Evolutionary conservation across 2,888 invertebrate genomes (phyloP).

Genomic region (Hydroisotoma schaefferi): DNA sequence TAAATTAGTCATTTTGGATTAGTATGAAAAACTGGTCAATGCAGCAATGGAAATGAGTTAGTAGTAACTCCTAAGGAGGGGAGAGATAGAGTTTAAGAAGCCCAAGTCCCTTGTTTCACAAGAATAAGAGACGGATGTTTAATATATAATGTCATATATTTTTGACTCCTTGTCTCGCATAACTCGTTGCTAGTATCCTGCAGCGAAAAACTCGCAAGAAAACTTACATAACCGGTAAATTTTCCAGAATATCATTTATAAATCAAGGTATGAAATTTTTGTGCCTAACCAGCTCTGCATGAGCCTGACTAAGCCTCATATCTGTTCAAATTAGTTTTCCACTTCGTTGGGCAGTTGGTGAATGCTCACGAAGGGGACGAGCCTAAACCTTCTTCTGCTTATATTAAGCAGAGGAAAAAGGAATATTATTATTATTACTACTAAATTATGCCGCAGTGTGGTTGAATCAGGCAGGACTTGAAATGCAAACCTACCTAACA

Average conservation of each 20-base stretch:
- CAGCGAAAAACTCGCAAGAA: slow-evolving; percentile 26
- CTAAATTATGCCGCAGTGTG: no score
- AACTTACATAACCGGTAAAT: slow-evolving; percentile 30
- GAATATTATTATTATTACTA: no score
- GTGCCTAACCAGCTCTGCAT: slow-evolving; percentile 3
- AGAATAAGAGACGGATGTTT: slow-evolving; percentile 6
- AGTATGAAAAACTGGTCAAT: slow-evolving; percentile 12
- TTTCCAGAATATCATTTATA: slow-evolving; percentile 8
- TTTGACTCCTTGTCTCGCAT: slow-evolving; percentile 8
- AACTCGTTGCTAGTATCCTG: slow-evolving; percentile 19
- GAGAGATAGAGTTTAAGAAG: slow-evolving; percentile 1
- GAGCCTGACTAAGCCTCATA: background rate
- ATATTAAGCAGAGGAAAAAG: no score
- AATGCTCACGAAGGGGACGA: no score
- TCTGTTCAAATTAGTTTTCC: slow-evolving; percentile 4
- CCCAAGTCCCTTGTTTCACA: background rate
- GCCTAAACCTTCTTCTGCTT: no score
- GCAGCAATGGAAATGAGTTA: no score
- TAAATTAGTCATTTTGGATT: slow-evolving; percentile 11
- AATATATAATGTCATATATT: slow-evolving; percentile 12
- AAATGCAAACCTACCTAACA: no score
- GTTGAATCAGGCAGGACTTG: no score
- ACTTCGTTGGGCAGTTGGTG: no score
- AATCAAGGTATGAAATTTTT: slow-evolving; percentile 12
- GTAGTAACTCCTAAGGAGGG: no score